Base-by-base conservation (phyloP, 2,888 invertebrate genomes). In the Melieria omissa region DNA sequence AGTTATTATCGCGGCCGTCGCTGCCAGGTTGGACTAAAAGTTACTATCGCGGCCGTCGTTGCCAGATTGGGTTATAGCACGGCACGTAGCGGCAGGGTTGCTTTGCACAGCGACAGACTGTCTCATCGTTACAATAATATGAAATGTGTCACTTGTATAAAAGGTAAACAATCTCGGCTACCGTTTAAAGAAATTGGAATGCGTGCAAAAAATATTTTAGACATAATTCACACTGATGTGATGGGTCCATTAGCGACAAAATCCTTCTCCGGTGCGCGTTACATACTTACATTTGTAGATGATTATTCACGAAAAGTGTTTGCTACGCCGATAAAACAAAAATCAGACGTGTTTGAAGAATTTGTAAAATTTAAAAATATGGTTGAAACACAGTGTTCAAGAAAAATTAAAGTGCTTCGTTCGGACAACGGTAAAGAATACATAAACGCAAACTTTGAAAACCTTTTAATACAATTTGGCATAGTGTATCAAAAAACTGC, bases 401-500 rank as follows among this genome's bases (percentile, higher is more conserved):
- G 55, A 29, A 57, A 57, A 57, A 57, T 57, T 10, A 65, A 65
- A 54, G 65, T 44, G 4, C 8, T 65, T 8, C 65, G 52, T 14
- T 45, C 54, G 14, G 54, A 64, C 52, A 64, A 64, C 12, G 64
- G 64, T 3, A 49, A 54, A 41, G 64, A 64, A 9, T 52, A 52
- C 42, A 45, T 65, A 7, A 65, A 65, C 45, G 44, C 52, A 41
- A 54, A 4, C 4, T 54, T 65, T 14, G 5, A 14, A 9, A 65
- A 55, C 8, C 60, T 63, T 46, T 44, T 70, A 4, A 14, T 29
- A n/a, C 44, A 70, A 41, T 12, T 44, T 67, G 73, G 73, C 8
- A 70, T 70, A 41, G 42, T 70, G 10, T 65, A 73, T 55, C 73
- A 74, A 55, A 73, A 64, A 63, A 74, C 74, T 14, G 42, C 1